Percentiles rank a stretch among this genome's conserved stretches.
Evolutionary conservation across 1,140 invertebrate species (phyloP).

Genomic region (Eciton burchellii): DNA sequence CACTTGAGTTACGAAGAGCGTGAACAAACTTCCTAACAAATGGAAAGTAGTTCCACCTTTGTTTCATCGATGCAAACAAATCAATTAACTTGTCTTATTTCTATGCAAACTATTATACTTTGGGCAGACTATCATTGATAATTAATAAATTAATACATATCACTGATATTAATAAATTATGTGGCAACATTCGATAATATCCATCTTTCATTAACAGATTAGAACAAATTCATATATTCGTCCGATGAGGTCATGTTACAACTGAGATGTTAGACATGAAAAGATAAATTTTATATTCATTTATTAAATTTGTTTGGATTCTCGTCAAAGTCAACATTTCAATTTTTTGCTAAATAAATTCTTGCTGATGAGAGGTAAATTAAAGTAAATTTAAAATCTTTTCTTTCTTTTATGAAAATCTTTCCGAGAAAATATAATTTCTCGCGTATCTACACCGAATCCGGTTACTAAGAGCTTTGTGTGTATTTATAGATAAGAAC

Average conservation of each 20-base stretch:
- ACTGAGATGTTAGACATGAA: no score
- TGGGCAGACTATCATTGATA: no score
- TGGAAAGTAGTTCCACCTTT: constrained; percentile 25
- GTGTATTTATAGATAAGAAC: background rate
- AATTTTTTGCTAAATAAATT: constrained; percentile 30
- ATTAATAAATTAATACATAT: no score
- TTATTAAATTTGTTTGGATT: constrained; percentile 1
- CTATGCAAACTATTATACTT: background rate
- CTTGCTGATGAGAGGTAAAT: constrained; percentile 51
- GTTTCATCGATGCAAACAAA: constrained; percentile 28
- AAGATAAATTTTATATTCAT: constrained; percentile 14
- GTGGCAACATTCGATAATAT: no score
- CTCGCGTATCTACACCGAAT: background rate
- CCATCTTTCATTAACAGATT: no score
- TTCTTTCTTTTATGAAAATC: background rate
- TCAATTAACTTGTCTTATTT: constrained; percentile 9
- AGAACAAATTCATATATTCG: no score
- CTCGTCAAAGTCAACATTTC: constrained; percentile 36
- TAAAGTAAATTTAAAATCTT: constrained; percentile 19
- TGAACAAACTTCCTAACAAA: background rate
- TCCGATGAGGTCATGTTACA: no score
- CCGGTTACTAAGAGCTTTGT: constrained; percentile 3
- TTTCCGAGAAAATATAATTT: background rate
- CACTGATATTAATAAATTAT: no score
- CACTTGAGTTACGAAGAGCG: background rate